Evolutionary conservation across 2,888 invertebrate genomes (phyloP), one percentile per base, ranked within the genome.

Genomic region (Lymantria monacha): DNA sequence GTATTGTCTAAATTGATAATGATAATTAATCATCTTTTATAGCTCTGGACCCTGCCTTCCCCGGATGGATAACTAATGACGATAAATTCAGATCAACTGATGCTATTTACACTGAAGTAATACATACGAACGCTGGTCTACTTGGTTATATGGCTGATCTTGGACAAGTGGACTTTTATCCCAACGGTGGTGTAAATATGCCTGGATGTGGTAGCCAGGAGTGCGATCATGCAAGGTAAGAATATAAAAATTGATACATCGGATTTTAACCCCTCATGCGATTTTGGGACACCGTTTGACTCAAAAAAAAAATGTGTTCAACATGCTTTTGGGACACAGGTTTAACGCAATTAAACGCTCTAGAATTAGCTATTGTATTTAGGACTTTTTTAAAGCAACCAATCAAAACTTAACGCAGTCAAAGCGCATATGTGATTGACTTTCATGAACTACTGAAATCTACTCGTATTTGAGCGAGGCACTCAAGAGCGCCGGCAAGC

Each of bases 51-150:
- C 49, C 58, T 0, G 45, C 50, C 0, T 14, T 33, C 2, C 51
- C 55, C 0, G 58, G 53, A 0, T 59, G 51, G 42, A 14, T 38
- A 1, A 31, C 9, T 9, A 53, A 49, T 9, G 31, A 44, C 9
- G 7, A 53, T 44, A 41, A 47, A 30, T 67, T 74, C 53, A 14
- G 53, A 0, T 0, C 56, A 0, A 11, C 33, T 10, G 76, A 73
- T 30, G 72, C 66, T 0, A 37, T 55, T 0, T 77, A 73, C 49
- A 74, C 74, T 0, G 76, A 77, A 42, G 66, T 69, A 0, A 73
- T 77, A 22, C 76, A 75, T 53, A 76, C 75, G 0, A 74, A 72
- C 50, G 67, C 64, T 7, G 76, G 75, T 0, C 8, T 66, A 0
- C 44, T 68, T 7, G 76, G 75, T 0, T 70, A 63, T 44, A 0